Evolutionary conservation across 2,113 vertebrate genomes (phyloP).

Genomic region (Lophochroa leadbeateri): DNA sequence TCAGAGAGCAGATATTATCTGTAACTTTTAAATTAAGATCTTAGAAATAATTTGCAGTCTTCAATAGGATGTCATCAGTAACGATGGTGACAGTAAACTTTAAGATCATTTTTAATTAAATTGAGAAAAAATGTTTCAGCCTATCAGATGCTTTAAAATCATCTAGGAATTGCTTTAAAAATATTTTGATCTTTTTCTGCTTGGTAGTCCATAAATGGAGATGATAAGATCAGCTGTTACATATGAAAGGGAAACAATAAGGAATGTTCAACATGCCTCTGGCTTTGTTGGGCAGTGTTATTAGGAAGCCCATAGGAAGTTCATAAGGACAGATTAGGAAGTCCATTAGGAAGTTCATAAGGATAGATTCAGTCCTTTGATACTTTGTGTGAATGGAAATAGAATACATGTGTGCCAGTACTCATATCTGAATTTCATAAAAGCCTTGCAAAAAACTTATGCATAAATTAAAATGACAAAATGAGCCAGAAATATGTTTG

Average conservation of each 20-base stretch:
- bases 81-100: background rate
- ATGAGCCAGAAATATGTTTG: background rate
- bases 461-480: background rate
- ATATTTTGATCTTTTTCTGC: background rate
- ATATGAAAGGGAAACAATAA: background rate
- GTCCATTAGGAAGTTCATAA: slow-evolving; percentile 11
- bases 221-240: background rate
- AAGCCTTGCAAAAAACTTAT: background rate
- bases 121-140: background rate
- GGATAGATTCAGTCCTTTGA: slow-evolving; percentile 17
- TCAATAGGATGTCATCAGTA: background rate
- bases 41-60: background rate
- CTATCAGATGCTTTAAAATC: background rate
- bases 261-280: background rate
- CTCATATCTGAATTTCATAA: background rate
- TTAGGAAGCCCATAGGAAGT: slow-evolving; percentile 41
- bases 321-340: background rate
- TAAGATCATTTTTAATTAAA: background rate
- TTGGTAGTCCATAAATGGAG: background rate
- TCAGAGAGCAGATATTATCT: background rate
- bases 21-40: slow-evolving; percentile 17
- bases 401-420: background rate
- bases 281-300: slow-evolving; percentile 29
- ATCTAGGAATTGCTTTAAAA: background rate
- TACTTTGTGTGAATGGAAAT: slow-evolving; percentile 38